Base-by-base conservation (phyloP, 2,888 invertebrate species). In the Drosophila kambysellisi region DNA sequence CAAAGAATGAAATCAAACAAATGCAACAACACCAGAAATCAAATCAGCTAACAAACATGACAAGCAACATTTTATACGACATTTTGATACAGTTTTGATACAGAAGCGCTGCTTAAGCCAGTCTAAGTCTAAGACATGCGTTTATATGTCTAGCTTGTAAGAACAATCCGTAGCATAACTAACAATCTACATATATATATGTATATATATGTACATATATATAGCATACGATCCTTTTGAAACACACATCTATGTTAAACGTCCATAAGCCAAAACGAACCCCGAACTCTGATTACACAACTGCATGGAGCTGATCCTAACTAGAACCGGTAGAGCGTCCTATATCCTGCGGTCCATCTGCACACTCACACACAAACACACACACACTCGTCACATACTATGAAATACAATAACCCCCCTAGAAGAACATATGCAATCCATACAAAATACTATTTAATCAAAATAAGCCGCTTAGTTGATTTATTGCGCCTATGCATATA, bases 51-150 rank as follows among this genome's bases (percentile, higher is more conserved):
- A 72, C 43, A 29, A 63, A 60, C 32, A 64, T 41, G 59, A 50
- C n/a, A 37, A 57, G 54, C 60, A 73, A 67, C 73, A 68, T 80
- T 82, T 82, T 80, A 69, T 79, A 79, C 46, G 52, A 71, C 70
- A 73, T 83, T 84, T 84, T 85, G 88, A 85, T 88, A 85, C 81
- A 72, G 64, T 68, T 80, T 80, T 80, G 80, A 79, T 79, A 46
- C 46, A 76, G 63, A 48, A 72, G 48, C 51, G 61, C 70, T 57
- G 61, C 78, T 48, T 74, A n/a, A 41, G 29, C 41, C 41, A 69
- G 62, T 63, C 61, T 61, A 63, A 63, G 62, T 69, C 61, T 61
- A 63, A 63, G 59, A 54, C 71, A 62, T 56, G 59, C 54, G 46
- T 53, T 62, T 61, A 54, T 58, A 65, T 70, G 66, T 68, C 61